Conservation (phyloP, 2,797 vertebrate species). For the Acrocephalus scirpaceus region DNA sequence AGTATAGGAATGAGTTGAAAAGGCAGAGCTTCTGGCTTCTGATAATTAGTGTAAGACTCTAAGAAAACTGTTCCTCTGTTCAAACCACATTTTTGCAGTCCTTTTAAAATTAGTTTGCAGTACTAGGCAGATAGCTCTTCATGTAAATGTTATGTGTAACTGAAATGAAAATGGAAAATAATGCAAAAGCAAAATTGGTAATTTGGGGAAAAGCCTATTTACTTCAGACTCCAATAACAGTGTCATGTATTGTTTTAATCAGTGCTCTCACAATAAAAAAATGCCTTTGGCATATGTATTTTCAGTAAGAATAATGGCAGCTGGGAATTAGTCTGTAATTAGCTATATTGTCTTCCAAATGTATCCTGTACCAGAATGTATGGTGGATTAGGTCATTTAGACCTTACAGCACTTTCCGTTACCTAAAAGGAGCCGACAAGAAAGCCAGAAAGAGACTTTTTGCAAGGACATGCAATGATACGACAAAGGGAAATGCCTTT, state of each 20-base stretch:
- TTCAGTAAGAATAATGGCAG: neutral
- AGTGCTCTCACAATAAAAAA: neutral
- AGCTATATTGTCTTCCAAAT: neutral
- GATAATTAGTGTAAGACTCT: neutral
- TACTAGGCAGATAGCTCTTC: neutral
- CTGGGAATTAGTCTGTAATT: neutral
- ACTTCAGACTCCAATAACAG: neutral
- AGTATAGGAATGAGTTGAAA: neutral
- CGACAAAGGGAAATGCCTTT: neutral
- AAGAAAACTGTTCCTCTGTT: neutral
- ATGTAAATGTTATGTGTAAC: neutral
- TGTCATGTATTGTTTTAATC: neutral
- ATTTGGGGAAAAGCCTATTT: neutral
- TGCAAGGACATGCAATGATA: neutral
- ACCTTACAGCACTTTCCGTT: neutral
- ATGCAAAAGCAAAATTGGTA: neutral
- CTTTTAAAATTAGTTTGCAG: neutral
- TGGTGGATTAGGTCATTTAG: neutral
- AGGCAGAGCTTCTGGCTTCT: neutral
- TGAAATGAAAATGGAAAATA: neutral
- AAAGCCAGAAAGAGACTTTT: neutral
- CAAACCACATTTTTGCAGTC: neutral
- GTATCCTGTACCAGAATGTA: neutral
- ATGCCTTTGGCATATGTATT: neutral
- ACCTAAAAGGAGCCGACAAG: rapidly evolving